Conservation (phyloP, 1,140 invertebrate species). For the Octopus bimaculoides region DNA sequence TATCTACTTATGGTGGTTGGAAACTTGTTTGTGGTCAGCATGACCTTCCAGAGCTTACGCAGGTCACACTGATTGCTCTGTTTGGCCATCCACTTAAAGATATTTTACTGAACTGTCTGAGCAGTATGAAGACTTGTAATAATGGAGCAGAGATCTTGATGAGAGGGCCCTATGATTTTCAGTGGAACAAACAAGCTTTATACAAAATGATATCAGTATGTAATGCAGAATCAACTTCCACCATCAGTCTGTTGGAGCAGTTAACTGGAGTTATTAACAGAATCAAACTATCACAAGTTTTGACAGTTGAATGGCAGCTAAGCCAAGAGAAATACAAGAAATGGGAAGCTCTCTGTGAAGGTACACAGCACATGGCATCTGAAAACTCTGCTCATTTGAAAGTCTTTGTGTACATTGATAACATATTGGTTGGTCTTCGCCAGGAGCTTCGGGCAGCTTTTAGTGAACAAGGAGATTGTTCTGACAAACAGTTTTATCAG, state of each 20-base stretch:
- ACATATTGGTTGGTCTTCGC: not conserved
- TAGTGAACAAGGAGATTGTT: conserved; percentile 8
- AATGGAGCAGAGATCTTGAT: not conserved
- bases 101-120: not conserved
- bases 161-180: conserved; percentile 1
- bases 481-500: conserved; percentile 7
- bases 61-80: not conserved
- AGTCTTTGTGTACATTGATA: conserved; percentile 3
- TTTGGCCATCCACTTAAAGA: conserved; percentile 5
- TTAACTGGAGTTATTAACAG: conserved; percentile 1
- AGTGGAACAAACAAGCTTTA: conserved; percentile 3
- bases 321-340: not conserved
- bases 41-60: not conserved
- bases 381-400: not conserved
- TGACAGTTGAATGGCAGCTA: not conserved
- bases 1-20: conserved; percentile 3
- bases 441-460: not conserved
- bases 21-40: not conserved
- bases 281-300: not conserved
- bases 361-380: not conserved
- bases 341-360: not conserved
- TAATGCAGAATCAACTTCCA: not conserved
- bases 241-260: not conserved
- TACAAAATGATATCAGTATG: not conserved
- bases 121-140: not conserved